phyloP scores from a whole-genome alignment of 2,113 vertebrate genomes.

The Anthoscopus minutus region DNA sequence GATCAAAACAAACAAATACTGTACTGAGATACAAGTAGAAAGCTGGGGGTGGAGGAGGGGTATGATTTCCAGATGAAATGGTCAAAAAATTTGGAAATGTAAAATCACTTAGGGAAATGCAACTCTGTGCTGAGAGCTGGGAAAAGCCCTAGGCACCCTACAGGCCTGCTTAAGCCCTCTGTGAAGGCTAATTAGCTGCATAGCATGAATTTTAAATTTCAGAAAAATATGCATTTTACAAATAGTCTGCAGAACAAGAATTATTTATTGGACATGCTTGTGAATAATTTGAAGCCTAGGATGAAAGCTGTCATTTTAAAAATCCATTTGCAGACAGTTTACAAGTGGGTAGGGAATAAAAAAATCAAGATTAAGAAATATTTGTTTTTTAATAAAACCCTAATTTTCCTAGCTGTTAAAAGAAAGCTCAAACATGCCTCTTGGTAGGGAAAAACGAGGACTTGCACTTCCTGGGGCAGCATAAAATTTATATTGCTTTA shows the following conservation, averaged over 20 bases:
- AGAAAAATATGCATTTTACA: conserved; percentile 17
- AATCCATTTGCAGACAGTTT: background rate
- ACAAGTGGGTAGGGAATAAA: background rate
- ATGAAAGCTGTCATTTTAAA: background rate
- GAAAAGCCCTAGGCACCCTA: background rate
- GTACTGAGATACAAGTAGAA: background rate
- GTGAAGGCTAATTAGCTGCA: conserved; percentile 15
- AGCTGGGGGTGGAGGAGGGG: background rate
- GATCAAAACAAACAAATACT: background rate
- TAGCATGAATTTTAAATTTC: conserved; percentile 1
- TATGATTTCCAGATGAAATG: background rate
- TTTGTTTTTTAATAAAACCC: background rate
- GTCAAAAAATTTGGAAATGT: background rate
- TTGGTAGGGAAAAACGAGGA: background rate
- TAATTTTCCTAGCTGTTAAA: background rate
- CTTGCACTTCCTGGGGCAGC: background rate
- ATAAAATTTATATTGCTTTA: background rate
- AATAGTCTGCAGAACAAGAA: background rate
- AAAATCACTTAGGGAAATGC: background rate
- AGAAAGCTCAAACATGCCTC: background rate
- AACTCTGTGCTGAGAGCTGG: background rate
- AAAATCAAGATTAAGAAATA: background rate
- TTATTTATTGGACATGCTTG: background rate
- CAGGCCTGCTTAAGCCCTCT: background rate
- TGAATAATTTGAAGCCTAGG: background rate